phyloP scores from a whole-genome alignment of 1,140 invertebrate genomes.

The Pissodes strobi region DNA sequence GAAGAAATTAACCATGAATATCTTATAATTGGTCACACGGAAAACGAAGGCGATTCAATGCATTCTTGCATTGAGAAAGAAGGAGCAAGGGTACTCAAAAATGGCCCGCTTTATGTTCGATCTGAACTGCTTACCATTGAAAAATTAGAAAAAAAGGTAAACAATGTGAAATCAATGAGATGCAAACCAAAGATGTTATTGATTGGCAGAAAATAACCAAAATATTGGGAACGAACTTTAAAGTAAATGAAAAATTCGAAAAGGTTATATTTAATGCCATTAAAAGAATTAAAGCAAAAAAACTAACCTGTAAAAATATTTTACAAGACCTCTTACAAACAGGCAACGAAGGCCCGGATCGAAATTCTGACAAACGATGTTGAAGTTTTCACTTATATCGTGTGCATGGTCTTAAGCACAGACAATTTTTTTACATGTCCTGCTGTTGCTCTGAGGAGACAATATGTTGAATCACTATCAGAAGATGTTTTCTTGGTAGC shows the following conservation, averaged over 20 bases:
- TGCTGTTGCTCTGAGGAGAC: background rate
- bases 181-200: conserved; percentile 22
- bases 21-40: conserved; percentile 52
- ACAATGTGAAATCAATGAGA: conserved; percentile 13
- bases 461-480: too few relatives aligned
- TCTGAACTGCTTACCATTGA: conserved; percentile 18
- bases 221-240: conserved; percentile 42
- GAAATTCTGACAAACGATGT: too few relatives aligned
- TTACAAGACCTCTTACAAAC: conserved; percentile 21
- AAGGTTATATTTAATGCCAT: conserved; percentile 42
- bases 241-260: conserved; percentile 31
- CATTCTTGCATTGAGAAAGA: conserved; percentile 54
- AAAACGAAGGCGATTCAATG: conserved; percentile 55
- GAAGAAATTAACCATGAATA: conserved; percentile 31
- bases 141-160: conserved; percentile 28
- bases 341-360: background rate
- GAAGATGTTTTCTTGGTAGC: too few relatives aligned
- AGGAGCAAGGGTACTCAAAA: conserved; percentile 41
- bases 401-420: background rate
- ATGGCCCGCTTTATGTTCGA: conserved; percentile 48
- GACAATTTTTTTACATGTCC: background rate
- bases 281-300: conserved; percentile 39
- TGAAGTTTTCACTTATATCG: too few relatives aligned
- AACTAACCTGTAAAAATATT: conserved; percentile 16
- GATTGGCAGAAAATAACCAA: conserved; percentile 24